phyloP scores from a whole-genome alignment of 1,140 invertebrate species.

The Solenopsis invicta region DNA sequence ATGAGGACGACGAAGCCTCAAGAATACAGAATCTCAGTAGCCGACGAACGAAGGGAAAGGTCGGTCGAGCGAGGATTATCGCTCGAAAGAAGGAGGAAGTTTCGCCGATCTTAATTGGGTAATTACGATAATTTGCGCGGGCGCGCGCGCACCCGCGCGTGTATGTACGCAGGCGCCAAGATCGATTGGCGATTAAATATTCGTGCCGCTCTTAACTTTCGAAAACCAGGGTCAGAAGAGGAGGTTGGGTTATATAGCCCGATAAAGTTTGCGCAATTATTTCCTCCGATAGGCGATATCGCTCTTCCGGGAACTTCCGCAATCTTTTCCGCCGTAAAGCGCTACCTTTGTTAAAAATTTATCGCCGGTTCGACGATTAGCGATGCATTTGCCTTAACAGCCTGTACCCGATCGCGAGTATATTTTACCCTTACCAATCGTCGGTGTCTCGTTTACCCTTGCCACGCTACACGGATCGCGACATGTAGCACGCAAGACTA shows the following conservation, averaged over 20 bases:
- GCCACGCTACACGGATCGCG: neutral
- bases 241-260: neutral
- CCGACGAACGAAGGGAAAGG: neutral
- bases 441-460: neutral
- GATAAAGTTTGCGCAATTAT: constrained; percentile 35
- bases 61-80: constrained; percentile 27
- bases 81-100: neutral
- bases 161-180: neutral
- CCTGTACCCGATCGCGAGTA: neutral
- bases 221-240: neutral
- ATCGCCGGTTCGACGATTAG: neutral
- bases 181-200: constrained; percentile 47
- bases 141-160: no score
- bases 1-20: constrained; percentile 37
- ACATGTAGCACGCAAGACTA: neutral
- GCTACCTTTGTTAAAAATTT: constrained; percentile 34
- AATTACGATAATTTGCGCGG: constrained; percentile 45
- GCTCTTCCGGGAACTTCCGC: neutral
- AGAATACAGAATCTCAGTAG: constrained; percentile 28
- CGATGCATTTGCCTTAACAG: constrained; percentile 5
- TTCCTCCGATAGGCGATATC: constrained; percentile 32
- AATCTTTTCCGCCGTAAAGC: neutral
- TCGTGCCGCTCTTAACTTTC: constrained; percentile 26
- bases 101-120: constrained; percentile 33
- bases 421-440: neutral